Percentiles rank a stretch among this genome's conserved stretches.
Conservation (phyloP, 2,797 vertebrate genomes). For the Pangasius sanitwongsei region DNA sequence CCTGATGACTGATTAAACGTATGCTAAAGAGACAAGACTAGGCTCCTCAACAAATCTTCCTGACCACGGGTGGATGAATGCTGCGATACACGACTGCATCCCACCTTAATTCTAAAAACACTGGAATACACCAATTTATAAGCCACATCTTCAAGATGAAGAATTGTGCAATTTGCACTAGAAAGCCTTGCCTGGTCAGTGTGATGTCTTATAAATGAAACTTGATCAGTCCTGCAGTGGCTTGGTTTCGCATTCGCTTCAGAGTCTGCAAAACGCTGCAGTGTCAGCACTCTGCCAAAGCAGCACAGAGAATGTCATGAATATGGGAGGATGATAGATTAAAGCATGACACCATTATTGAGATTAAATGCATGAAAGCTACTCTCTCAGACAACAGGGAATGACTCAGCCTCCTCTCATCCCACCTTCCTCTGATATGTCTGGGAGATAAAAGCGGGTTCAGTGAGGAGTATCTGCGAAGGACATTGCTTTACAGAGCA, state of each 20-base stretch:
- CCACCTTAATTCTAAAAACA: background rate
- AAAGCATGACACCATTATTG: conserved; percentile 37
- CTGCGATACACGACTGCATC: background rate
- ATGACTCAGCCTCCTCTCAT: conserved; percentile 5
- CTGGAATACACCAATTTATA: background rate
- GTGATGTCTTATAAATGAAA: background rate
- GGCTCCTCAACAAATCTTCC: background rate
- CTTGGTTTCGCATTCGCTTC: background rate
- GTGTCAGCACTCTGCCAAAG: conserved; percentile 32
- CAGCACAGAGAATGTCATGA: conserved; percentile 39
- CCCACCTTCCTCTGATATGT: conserved; percentile 32
- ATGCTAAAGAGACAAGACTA: background rate
- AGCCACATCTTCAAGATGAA: background rate
- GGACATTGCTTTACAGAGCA: conserved; percentile 21
- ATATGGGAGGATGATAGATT: conserved; percentile 46
- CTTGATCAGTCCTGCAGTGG: background rate
- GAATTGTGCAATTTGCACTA: background rate
- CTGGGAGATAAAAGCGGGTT: conserved; percentile 50
- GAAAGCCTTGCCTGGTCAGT: background rate
- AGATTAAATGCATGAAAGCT: conserved; percentile 45
- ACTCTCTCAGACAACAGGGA: conserved; percentile 27
- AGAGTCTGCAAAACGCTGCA: conserved; percentile 1
- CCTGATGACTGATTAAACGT: background rate
- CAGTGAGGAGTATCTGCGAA: conserved; percentile 28
- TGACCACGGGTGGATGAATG: background rate